Conservation (phyloP, 1,140 invertebrate genomes). For the Leptinotarsa defecta region DNA sequence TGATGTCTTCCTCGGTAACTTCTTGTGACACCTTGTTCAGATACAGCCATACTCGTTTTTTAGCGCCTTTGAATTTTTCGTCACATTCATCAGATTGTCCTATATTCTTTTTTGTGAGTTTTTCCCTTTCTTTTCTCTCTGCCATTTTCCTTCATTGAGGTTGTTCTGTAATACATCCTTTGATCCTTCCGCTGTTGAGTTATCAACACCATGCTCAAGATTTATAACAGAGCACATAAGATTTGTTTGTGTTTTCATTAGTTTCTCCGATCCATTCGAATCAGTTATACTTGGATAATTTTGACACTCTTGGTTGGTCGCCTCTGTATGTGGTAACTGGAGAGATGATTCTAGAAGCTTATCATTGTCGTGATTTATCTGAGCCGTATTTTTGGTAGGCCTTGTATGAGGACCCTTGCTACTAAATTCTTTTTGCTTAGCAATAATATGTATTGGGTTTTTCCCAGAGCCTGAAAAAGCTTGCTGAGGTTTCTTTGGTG, state of each 20-base stretch:
- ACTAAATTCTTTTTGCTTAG: background rate
- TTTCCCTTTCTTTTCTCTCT: background rate
- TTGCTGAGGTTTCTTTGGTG: constrained; percentile 8
- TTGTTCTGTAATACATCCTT: background rate
- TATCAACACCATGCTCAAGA: background rate
- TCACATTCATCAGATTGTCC: background rate
- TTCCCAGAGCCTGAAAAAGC: background rate
- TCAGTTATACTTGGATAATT: constrained; percentile 20
- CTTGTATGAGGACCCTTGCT: background rate
- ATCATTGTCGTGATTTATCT: constrained; percentile 14
- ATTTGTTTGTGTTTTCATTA: constrained; percentile 2
- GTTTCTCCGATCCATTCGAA: background rate
- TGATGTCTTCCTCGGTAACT: background rate
- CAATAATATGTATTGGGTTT: background rate
- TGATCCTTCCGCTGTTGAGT: background rate
- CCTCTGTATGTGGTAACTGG: background rate
- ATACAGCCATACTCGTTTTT: background rate
- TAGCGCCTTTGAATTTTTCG: background rate
- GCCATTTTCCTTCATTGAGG: constrained; percentile 6
- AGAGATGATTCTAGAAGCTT: background rate
- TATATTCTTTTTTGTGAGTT: background rate
- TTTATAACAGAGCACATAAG: background rate
- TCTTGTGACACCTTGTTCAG: background rate
- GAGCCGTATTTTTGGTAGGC: background rate
- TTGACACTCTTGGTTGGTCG: background rate